These are phyloP conservation scores for Bellardia bayeri DNA, from an alignment of 2,888 invertebrate species.

Conservation along the genomic window DNA sequence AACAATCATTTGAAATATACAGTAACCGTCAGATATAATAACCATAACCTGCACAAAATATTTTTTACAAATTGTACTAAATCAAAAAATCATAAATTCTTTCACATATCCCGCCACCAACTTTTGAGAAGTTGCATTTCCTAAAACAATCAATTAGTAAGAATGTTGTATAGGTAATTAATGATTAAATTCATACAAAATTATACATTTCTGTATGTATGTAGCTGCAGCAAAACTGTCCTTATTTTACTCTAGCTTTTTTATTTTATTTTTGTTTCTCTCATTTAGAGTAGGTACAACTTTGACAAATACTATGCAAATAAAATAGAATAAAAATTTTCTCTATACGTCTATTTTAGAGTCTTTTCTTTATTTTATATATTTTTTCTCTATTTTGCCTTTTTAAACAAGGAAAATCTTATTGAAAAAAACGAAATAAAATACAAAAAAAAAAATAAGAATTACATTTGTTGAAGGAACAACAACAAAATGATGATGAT, in stretches of 20 bases:
- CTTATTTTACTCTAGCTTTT: not conserved
- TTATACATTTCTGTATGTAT: too few species aligned
- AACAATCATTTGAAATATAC: too few species aligned
- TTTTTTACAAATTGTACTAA: too few species aligned
- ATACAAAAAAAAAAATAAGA: constrained; percentile 10
- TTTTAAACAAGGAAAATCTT: constrained; percentile 47
- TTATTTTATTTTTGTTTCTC: too few species aligned
- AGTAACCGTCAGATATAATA: too few species aligned
- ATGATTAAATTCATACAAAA: not conserved
- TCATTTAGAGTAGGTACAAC: not conserved
- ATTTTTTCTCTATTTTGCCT: constrained; percentile 34
- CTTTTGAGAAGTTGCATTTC: too few species aligned
- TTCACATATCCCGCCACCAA: too few species aligned
- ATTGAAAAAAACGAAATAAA: not conserved
- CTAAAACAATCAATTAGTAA: too few species aligned
- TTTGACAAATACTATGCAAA: constrained; percentile 37
- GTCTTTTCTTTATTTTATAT: constrained; percentile 35
- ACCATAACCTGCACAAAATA: too few species aligned
- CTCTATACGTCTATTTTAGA: constrained; percentile 48
- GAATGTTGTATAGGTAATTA: not conserved
- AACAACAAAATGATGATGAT: constrained; percentile 19
- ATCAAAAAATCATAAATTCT: too few species aligned
- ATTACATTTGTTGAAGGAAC: constrained; percentile 45
- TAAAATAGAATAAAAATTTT: constrained; percentile 39
- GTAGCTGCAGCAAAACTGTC: not conserved